A percentile compares a stretch with the other conserved stretches of the same genome.
Evolutionary conservation across 2,797 vertebrate species (phyloP).

Genomic region (Columba guinea): DNA sequence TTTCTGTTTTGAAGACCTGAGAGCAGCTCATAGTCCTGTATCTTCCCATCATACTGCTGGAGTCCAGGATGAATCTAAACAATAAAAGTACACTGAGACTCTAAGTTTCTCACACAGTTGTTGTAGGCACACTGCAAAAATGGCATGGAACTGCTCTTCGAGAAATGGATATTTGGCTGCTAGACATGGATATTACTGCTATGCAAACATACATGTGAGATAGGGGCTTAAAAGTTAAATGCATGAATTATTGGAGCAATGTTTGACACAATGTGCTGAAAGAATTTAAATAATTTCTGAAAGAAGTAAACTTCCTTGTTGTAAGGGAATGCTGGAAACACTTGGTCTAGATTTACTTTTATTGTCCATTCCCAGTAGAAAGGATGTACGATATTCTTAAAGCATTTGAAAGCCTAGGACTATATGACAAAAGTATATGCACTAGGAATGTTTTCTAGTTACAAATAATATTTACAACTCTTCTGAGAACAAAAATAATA

Average conservation of each 20-base stretch:
- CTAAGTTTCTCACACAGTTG: not conserved
- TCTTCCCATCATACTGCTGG: not conserved
- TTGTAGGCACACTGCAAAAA: not conserved
- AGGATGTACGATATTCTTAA: not conserved
- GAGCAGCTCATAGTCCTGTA: not conserved
- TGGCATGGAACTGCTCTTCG: not conserved
- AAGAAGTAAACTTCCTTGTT: not conserved
- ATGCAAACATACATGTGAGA: not conserved
- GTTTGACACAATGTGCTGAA: not conserved
- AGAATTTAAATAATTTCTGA: not conserved
- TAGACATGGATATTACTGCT: not conserved
- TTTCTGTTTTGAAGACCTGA: not conserved
- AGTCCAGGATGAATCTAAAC: not conserved
- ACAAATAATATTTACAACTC: not conserved
- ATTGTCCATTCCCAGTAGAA: not conserved
- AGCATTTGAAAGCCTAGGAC: not conserved
- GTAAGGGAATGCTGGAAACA: not conserved
- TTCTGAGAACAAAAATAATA: not conserved
- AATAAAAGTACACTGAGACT: not conserved
- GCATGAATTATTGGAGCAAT: not conserved
- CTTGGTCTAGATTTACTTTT: not conserved
- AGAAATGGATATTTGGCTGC: not conserved
- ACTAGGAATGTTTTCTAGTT: not conserved
- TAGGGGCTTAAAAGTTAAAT: not conserved
- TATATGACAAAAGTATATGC: not conserved